These are phyloP conservation scores for Leiothrix lutea DNA, from an alignment of 2,113 vertebrate species.

Conservation along the genomic window DNA sequence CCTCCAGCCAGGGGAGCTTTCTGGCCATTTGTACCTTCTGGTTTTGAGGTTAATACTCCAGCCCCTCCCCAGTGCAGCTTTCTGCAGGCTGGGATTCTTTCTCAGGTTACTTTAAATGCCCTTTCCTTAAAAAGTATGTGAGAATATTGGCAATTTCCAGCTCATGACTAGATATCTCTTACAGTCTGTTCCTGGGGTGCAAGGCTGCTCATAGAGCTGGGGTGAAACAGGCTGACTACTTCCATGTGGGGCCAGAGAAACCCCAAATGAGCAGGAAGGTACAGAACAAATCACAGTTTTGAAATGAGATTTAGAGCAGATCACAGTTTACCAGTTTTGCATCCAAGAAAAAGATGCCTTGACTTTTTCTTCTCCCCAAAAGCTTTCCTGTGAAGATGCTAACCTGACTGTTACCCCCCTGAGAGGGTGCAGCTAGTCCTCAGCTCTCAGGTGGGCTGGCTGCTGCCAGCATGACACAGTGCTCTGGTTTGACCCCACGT, in stretches of 20 bases:
- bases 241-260: background rate
- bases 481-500: background rate
- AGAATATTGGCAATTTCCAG: background rate
- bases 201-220: fast-evolving
- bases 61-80: background rate
- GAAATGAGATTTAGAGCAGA: background rate
- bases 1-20: background rate
- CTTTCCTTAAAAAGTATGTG: background rate
- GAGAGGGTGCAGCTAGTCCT: fast-evolving
- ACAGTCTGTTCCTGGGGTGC: background rate
- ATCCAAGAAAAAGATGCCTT: background rate
- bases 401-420: background rate
- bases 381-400: background rate
- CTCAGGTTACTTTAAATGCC: background rate
- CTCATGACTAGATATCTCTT: background rate
- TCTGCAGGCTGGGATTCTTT: background rate
- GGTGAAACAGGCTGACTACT: background rate
- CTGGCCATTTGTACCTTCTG: background rate
- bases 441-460: background rate
- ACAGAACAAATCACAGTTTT: background rate
- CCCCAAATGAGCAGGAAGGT: background rate
- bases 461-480: background rate
- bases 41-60: background rate
- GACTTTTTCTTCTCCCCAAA: background rate
- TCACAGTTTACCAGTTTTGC: background rate